Evolutionary conservation across 1,140 invertebrate species (phyloP).

Genomic region (Popillia japonica): DNA sequence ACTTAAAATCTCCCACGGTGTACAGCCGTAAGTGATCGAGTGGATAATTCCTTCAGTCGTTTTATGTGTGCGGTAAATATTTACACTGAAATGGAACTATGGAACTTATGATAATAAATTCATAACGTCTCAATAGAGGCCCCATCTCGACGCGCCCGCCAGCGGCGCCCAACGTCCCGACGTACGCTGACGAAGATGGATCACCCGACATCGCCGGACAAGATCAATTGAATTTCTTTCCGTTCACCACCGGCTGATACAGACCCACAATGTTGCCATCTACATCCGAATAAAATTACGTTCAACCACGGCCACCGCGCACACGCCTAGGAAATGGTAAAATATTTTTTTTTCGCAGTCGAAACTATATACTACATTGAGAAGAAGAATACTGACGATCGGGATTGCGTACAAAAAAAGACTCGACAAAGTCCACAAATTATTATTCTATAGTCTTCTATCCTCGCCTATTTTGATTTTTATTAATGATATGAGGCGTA

Average conservation of each 20-base stretch:
- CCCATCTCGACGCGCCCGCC: constrained; percentile 51
- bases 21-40: constrained; percentile 3
- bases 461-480: not conserved
- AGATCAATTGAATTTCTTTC: constrained; percentile 67
- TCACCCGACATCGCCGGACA: constrained; percentile 63
- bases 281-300: constrained; percentile 48
- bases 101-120: constrained; percentile 52
- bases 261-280: constrained; percentile 46
- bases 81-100: constrained; percentile 39
- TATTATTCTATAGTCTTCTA: constrained; percentile 26
- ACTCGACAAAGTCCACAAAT: not conserved
- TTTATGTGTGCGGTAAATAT: constrained; percentile 40
- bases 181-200: constrained; percentile 64
- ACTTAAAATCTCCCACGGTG: not conserved
- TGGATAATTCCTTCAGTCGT: constrained; percentile 21
- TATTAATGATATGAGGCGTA: not conserved
- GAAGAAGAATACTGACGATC: not conserved
- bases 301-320: not conserved
- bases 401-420: constrained; percentile 8
- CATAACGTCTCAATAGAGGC: constrained; percentile 53
- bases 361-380: not conserved
- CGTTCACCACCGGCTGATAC: constrained; percentile 51
- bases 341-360: constrained; percentile 30
- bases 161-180: constrained; percentile 56
- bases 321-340: not conserved